Evolutionary conservation across 2,113 vertebrate genomes (phyloP), one percentile per base, ranked within the genome.

Genomic region (Nicator chloris): DNA sequence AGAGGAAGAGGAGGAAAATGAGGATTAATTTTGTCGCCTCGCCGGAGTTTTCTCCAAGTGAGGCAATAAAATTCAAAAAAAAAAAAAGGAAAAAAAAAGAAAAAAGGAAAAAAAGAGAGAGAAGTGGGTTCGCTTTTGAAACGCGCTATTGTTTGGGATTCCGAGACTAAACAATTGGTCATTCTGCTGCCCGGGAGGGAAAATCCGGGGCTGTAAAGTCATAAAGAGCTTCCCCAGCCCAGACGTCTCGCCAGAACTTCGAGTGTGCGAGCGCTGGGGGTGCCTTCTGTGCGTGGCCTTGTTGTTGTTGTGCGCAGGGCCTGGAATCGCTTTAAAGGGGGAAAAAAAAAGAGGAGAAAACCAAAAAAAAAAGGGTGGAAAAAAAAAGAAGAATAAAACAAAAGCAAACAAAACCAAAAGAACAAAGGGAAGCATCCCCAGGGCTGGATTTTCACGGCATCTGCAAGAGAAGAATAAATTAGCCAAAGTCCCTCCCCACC

Each of bases 231-330:
- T 92, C 95, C 94, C 76, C 94, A 94, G 91, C 95, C 96, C 98
- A 98, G 97, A 98, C 97, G 97, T 98, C 98, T 98, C 97, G 97
- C 97, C 98, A 98, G 95, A 95, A 87, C 73, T 94, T 96, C n/a
- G 89, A 82, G 86, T 16, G 88, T 63, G 84, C 31, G 53, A 14
- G 79, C 5, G 54, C 40, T 3, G 63, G 53, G 82, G 33, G 44
- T 15, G 71, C 35, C 21, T 17, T 8, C 19, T 50, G 63, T 86
- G 91, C 47, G 72, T 5, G 28, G 45, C 12, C 28, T 9, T 91
- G 86, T 31, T 92, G 94, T 81, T 88, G 91, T 28, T 85, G 93
- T 60, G 91, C 92, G 98, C 97, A 95, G 90, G 95, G 94, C 89
- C 95, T 93, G 95, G 93, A 97, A 97, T 85, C 61, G 87, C 97